Base-by-base conservation (phyloP, 2,797 vertebrate species). In the Mionectes olivaceus region DNA sequence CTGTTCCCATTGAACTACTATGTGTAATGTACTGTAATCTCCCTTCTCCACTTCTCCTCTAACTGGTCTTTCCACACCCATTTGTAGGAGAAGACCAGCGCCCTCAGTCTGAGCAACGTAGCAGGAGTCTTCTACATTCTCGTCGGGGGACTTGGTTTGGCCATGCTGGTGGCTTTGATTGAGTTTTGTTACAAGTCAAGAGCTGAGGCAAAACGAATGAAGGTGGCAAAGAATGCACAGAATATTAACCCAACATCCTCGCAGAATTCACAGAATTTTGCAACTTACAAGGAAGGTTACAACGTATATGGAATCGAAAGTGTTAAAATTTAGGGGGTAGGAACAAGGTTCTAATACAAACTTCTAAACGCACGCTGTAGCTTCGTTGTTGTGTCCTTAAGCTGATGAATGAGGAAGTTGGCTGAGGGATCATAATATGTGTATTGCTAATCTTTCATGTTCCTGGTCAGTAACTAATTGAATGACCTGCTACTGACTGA, bases 251-350 rank as follows among this genome's bases (percentile, higher is more conserved):
- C 99, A 99, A 98, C 99, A 99, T 99, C 99, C 99, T 99, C 99
- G 92, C 99, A 99, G 99, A 99, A 99, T 99, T 99, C 99, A 96
- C 99, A 99, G 99, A 99, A 99, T 99, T 99, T 99, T 99, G 99
- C 99, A 98, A 99, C 99, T 99, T 99, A 99, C 99, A 99, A 99
- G 99, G 99, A 99, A 99, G 99, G 99, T 99, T 99, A 99, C 99
- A 99, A 99, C 99, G 99, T 99, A 98, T 99, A 99, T 99, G 99
- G 99, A 98, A 99, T 99, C 99, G 99, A 99, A 99, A 99, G 99
- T 99, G 99, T 99, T 99, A 99, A 99, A 99, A 99, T 99, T 99
- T 99, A 99, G 99, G 99, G 99, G 99, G 99, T 99, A 99, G 99
- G 99, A 99, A 99, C 98, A 91, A 99, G 99, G 99, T 98, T 99